These are phyloP conservation scores for Rhegmatorhina hoffmannsi DNA, from an alignment of 2,113 vertebrate genomes.

Conservation along the genomic window DNA sequence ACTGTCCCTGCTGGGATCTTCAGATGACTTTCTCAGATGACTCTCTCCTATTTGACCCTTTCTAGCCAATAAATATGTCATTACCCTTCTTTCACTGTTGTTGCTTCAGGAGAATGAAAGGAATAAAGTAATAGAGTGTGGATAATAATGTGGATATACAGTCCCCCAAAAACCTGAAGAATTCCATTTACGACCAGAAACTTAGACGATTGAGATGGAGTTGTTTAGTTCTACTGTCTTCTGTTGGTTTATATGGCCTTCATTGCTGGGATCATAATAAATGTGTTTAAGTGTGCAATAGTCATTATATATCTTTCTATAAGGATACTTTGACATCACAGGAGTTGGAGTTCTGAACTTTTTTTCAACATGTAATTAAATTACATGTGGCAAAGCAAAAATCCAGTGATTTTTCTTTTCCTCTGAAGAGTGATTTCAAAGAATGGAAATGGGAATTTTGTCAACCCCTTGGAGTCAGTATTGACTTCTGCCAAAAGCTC, in stretches of 20 bases:
- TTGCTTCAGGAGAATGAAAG: not conserved
- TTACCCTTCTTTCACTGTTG: not conserved
- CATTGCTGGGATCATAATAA: not conserved
- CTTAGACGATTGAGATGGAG: not conserved
- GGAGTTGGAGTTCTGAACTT: not conserved
- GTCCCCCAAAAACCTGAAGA: not conserved
- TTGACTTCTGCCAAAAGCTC: not conserved
- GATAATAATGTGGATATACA: not conserved
- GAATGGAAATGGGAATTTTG: not conserved
- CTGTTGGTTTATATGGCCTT: not conserved
- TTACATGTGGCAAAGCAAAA: not conserved
- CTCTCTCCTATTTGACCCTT: not conserved
- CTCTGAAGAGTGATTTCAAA: not conserved
- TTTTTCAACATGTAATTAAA: not conserved
- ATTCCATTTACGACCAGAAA: not conserved
- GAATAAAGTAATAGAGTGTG: not conserved
- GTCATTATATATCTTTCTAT: not conserved
- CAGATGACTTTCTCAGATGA: not conserved
- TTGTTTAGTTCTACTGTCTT: not conserved
- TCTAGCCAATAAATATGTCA: not conserved
- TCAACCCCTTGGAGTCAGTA: not conserved
- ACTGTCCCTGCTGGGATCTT: not conserved
- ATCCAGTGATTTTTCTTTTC: not conserved
- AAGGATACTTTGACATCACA: not conserved
- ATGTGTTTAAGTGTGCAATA: not conserved